Evolutionary conservation across 2,888 invertebrate genomes (phyloP).

Genomic region (Oxyteleia sp.): DNA sequence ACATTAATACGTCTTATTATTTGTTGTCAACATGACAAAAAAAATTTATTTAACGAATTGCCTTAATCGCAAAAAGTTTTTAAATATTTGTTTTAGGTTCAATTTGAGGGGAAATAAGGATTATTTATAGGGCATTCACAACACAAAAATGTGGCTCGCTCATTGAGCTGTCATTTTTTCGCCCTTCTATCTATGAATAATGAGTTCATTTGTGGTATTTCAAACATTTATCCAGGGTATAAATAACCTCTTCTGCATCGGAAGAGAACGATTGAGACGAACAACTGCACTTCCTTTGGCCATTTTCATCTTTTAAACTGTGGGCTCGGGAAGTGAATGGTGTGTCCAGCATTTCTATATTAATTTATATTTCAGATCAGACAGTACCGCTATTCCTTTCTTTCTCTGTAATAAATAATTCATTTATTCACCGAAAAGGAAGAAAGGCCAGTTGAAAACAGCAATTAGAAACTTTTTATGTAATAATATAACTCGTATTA

Average conservation of each 20-base stretch:
- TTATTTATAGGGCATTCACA: conserved; percentile 23
- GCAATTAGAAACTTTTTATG: not conserved
- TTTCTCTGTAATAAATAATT: conserved; percentile 31
- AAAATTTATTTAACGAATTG: too few relatives aligned
- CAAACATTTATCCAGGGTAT: conserved; percentile 36
- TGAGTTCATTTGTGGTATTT: conserved; percentile 53
- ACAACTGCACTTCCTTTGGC: conserved; percentile 57
- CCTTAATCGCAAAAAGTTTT: too few relatives aligned
- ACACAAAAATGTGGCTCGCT: conserved; percentile 23
- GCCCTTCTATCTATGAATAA: conserved; percentile 37
- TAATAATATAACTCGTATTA: too few relatives aligned
- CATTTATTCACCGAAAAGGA: not conserved
- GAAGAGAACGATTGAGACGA: conserved; percentile 57
- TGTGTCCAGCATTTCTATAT: conserved; percentile 31
- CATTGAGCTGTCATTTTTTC: conserved; percentile 39
- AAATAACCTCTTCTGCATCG: conserved; percentile 54
- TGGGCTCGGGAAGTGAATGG: conserved; percentile 28
- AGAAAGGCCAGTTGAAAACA: not conserved
- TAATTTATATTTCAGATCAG: conserved; percentile 40
- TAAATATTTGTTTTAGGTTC: conserved; percentile 25
- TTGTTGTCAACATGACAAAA: too few relatives aligned
- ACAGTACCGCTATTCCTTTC: conserved; percentile 31
- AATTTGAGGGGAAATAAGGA: not conserved
- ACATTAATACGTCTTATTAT: too few relatives aligned
- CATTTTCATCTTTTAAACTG: conserved; percentile 43